These are phyloP conservation scores for Cheilosia variabilis DNA, from an alignment of 2,888 invertebrate genomes.

Conservation along the genomic window DNA sequence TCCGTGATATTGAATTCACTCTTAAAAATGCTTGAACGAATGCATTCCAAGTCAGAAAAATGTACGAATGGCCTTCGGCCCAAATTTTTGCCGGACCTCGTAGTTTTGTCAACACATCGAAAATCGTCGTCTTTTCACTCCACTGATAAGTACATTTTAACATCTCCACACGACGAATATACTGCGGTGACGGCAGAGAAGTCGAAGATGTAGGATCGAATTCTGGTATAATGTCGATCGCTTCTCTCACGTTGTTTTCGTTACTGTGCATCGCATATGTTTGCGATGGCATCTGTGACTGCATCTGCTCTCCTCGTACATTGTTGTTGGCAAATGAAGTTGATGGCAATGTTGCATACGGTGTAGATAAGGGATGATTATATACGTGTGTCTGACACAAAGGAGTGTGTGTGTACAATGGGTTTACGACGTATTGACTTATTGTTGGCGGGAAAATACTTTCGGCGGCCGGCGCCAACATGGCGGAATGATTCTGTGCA, in stretches of 20 bases:
- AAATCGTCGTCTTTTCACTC: neutral
- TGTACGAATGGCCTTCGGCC: neutral
- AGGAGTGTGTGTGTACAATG: neutral
- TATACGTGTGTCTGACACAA: neutral
- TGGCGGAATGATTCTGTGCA: no score
- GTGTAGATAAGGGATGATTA: neutral
- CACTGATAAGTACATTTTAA: neutral
- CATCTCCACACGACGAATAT: no score
- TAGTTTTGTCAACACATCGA: neutral
- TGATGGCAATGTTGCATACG: neutral
- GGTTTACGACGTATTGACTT: neutral
- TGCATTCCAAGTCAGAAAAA: conserved; percentile 2
- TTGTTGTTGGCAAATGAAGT: neutral
- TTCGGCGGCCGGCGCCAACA: neutral
- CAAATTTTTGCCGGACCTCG: conserved; percentile 8
- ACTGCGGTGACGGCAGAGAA: no score
- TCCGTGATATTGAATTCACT: neutral
- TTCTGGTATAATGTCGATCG: neutral
- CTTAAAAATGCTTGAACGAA: neutral
- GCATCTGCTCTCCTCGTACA: neutral
- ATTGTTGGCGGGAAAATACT: neutral
- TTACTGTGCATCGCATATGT: neutral
- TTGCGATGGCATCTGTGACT: neutral
- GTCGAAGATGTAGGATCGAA: neutral
- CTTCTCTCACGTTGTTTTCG: conserved; percentile 10